Base-by-base conservation (phyloP, 2,797 vertebrate species). In the Myotis pilosus region DNA sequence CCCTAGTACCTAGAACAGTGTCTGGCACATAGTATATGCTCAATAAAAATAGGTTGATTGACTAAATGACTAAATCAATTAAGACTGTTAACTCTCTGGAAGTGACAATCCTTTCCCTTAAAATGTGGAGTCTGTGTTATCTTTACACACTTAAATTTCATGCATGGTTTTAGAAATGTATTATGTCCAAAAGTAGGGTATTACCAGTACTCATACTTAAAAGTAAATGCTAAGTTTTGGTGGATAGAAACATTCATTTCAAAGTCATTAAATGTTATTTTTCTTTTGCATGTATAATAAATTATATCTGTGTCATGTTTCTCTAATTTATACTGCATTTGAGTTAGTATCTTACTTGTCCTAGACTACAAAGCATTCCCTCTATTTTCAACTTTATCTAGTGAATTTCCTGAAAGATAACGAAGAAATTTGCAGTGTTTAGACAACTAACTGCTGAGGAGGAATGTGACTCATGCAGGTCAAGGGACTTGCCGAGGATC, bases 161-260 rank as follows among this genome's bases (percentile, higher is more conserved):
- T 55, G 12, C 8, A 12, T 49, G 1, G 71, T 75, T 94, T 89
- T 62, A 8, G 19, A 78, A 80, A 80, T 83, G 25, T 44, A 17
- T 66, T 72, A 44, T 74, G 12, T 41, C 53, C 51, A 30, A 75
- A 91, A 53, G 30, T 53, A 92, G 16, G 15, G 2, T 23, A 86
- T 55, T 74, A 5, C 10, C 79, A 87, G 47, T 80, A 28, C 25
- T 80, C 66, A 75, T 66, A 53, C 30, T 94, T 75, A 81, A 85
- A 87, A 92, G 30, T 55, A 81, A 72, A 41, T n/a, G 6, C 17
- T 82, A 60, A 84, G 36, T 81, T 96, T 96, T 72, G n/a, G n/a
- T 89, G 44, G 22, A 19, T 64, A 80, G 30, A 76, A 76, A 87
- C 72, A 49, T 92, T 49, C 68, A 84, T 44, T 88, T 80, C 23